Conservation (phyloP, 2,888 invertebrate genomes). For the Ichneumoninae sp. region DNA sequence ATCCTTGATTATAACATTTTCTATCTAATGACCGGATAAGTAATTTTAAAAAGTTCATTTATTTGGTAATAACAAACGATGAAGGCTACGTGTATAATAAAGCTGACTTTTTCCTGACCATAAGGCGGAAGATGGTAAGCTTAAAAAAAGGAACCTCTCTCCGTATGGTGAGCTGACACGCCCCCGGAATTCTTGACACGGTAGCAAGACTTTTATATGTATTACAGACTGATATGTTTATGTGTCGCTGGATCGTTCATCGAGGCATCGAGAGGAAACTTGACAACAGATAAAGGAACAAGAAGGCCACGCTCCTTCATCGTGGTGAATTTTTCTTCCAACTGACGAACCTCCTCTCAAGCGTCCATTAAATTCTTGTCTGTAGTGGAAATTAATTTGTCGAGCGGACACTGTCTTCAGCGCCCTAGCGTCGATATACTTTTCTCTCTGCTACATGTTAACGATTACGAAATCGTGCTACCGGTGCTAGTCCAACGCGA, state of each 20-base stretch:
- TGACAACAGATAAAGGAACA: not conserved
- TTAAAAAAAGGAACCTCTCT: no score
- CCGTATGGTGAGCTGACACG: no score
- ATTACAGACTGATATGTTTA: not conserved
- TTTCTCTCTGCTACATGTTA: not conserved
- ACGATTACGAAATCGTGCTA: slow-evolving; percentile 30
- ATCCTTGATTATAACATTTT: no score
- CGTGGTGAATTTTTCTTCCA: slow-evolving; percentile 13
- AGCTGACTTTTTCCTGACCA: no score
- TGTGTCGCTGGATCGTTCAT: slow-evolving; percentile 37
- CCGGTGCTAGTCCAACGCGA: not conserved
- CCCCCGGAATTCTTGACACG: not conserved
- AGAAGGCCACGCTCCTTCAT: not conserved
- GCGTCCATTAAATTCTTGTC: not conserved
- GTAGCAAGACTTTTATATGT: no score
- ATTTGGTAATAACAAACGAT: no score
- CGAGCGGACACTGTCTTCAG: slow-evolving; percentile 26
- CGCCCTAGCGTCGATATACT: not conserved
- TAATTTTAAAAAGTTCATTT: no score
- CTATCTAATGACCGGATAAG: no score
- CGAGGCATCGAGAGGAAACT: not conserved
- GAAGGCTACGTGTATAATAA: no score
- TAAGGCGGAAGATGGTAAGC: no score
- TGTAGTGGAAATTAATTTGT: slow-evolving; percentile 24
- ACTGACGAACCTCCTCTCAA: slow-evolving; percentile 5